Conservation (phyloP, 2,888 invertebrate genomes). For the Callyntrura sp. region DNA sequence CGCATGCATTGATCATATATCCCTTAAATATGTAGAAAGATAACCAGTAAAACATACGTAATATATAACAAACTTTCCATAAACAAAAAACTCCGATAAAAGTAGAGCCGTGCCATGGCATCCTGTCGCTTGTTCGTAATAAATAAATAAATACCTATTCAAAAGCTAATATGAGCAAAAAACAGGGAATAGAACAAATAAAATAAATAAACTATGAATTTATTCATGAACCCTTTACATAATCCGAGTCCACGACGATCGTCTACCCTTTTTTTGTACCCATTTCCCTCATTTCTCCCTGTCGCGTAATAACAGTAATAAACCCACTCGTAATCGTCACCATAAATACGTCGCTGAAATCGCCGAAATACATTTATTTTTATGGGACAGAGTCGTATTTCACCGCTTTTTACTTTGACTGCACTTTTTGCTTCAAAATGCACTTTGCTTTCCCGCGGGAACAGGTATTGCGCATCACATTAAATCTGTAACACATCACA, state of each 20-base stretch:
- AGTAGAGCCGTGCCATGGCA: neutral
- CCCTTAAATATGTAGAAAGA: neutral
- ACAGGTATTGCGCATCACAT: too few species aligned
- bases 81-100: neutral
- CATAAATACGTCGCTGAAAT: neutral
- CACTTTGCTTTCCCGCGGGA: too few species aligned
- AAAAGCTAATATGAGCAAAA: conserved; percentile 1
- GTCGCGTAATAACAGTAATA: conserved; percentile 11
- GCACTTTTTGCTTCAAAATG: too few species aligned
- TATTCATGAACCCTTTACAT: conserved; percentile 64
- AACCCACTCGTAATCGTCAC: neutral
- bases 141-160: conserved; percentile 40
- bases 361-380: neutral
- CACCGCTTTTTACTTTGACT: too few species aligned
- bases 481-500: too few species aligned
- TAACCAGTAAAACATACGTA: conserved; percentile 22
- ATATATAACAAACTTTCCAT: neutral
- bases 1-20: neutral
- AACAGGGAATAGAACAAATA: conserved; percentile 5
- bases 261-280: conserved; percentile 43
- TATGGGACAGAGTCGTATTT: too few species aligned
- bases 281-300: conserved; percentile 35
- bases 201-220: conserved; percentile 45
- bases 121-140: conserved; percentile 27
- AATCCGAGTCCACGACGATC: neutral